Evolutionary conservation across 1,140 invertebrate genomes (phyloP), one percentile per base, ranked within the genome.

Genomic region (Conus ventricosus): DNA sequence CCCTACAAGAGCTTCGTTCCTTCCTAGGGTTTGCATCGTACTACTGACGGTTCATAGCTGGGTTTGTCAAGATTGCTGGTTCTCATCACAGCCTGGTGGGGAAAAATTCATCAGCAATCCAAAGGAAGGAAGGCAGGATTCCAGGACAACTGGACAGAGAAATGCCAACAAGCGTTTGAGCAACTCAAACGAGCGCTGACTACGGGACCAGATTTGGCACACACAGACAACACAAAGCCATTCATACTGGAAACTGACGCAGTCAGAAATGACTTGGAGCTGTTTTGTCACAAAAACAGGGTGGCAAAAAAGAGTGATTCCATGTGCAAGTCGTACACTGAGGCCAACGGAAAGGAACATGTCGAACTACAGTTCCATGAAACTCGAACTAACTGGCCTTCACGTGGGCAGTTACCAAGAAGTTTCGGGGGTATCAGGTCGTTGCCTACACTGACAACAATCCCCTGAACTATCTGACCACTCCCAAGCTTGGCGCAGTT

Each of bases 221-320:
- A 91, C 90, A n/a, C 76, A 91, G 90, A 91, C 57, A 88, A 75
- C 7, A 63, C 78, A 3, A 55, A 63, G 15, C 90, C 86, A 0
- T 93, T 92, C 87, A 89, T 89, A n/a, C 55, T 93, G 15, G 89
- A 93, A 27, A 90, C 88, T 15, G 93, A 93, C 83, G 91, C 20
- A 89, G 88, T 17, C 51, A 86, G 13, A 13, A 78, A 39, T 92
- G 90, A 2, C 39, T 94, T 11, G 93, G 92, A 39, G 91, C 91
- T 23, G 92, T 93, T 1, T 89, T 94, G 51, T 91, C 88, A n/a
- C 93, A 94, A 87, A 55, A 71, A 51, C 84, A 91, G 63, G 88
- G 91, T 1, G 84, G 84, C 39, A 87, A 89, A 17, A 57, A 51
- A 83, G n/a, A 23, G 81, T 83, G 13, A 88, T 91, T 20, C 87